These are phyloP conservation scores for Spizaetus ornatus DNA, from an alignment of 2,113 vertebrate species.

Conservation along the genomic window DNA sequence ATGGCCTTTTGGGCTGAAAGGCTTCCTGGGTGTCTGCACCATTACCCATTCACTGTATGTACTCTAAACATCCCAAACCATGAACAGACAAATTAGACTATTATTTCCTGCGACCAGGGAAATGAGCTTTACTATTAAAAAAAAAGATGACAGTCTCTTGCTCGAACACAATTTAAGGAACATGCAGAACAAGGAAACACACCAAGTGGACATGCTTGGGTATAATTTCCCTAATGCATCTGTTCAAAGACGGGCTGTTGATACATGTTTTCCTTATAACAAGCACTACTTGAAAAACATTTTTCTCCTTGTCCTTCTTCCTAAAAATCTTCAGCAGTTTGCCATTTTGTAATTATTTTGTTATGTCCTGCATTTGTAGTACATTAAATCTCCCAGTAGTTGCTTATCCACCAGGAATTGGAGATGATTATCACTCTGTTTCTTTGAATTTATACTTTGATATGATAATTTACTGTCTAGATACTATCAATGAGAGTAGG, in stretches of 20 bases:
- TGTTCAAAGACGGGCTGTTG: neutral
- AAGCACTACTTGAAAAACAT: neutral
- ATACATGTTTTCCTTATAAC: neutral
- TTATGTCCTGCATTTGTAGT: neutral
- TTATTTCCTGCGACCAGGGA: neutral
- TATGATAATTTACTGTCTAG: constrained; percentile 51
- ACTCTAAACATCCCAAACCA: neutral
- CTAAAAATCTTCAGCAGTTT: neutral
- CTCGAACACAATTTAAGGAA: neutral
- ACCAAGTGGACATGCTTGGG: neutral
- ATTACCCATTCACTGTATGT: neutral
- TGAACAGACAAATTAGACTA: neutral
- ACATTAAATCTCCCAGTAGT: neutral
- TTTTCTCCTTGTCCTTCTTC: neutral
- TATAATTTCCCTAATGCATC: neutral
- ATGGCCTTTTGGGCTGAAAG: neutral
- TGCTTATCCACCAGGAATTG: neutral
- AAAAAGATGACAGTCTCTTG: neutral
- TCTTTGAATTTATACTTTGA: constrained; percentile 40
- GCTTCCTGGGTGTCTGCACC: neutral
- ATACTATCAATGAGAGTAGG: constrained; percentile 15
- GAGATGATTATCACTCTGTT: neutral
- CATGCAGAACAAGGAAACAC: neutral
- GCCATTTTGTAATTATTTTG: constrained; percentile 9
- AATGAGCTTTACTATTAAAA: neutral